Base-by-base conservation (phyloP, 2,113 vertebrate genomes). In the Megaleporinus macrocephalus region DNA sequence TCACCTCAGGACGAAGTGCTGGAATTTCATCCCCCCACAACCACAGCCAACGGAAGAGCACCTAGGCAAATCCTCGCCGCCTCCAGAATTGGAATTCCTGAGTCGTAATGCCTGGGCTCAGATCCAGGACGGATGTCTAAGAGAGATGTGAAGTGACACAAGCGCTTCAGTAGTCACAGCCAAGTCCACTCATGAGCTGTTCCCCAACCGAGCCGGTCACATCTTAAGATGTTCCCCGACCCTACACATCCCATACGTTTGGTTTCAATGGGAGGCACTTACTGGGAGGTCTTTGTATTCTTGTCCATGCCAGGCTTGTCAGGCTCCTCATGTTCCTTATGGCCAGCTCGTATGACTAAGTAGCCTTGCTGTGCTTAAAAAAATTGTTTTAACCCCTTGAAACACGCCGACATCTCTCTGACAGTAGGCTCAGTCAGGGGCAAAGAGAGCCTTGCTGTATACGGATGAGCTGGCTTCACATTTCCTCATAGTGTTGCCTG, bases 81-180 rank as follows among this genome's bases (percentile, higher is more conserved):
- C 27, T 69, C 36, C 57, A 66, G 75, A 83, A 79, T 74, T 57
- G 63, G 78, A 71, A 83, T 74, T 80, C 62, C 30, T 14, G 59
- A 53, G 47, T 74, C 72, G 41, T 86, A 71, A 83, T 66, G 55
- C 57, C 53, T 41, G 71, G 57, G 66, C 83, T 57, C 69, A 22
- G 76, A 29, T 72, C 61, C 53, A 73, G 53, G 61, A 41, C 69
- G 76, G 75, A 78, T 63, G 51, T 79, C 75, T 83, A 30, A 79
- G 85, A 80, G 72, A 83, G 57, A 88, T 86, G 33, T 83, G 83
- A 83, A 83, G 80, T 82, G 78, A 24, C 65, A 86, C 70, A 66
- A 84, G 55, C 36, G 66, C 74, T 75, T 78, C 73, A 73, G 76
- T 57, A 76, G 78, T 73, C 78, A 76, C 82, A 71, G 73, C 69